Percentiles rank a stretch among this genome's conserved stretches.
These are phyloP conservation scores for Epinephelus fuscoguttatus DNA, from an alignment of 2,113 vertebrate genomes.

Conservation along the genomic window DNA sequence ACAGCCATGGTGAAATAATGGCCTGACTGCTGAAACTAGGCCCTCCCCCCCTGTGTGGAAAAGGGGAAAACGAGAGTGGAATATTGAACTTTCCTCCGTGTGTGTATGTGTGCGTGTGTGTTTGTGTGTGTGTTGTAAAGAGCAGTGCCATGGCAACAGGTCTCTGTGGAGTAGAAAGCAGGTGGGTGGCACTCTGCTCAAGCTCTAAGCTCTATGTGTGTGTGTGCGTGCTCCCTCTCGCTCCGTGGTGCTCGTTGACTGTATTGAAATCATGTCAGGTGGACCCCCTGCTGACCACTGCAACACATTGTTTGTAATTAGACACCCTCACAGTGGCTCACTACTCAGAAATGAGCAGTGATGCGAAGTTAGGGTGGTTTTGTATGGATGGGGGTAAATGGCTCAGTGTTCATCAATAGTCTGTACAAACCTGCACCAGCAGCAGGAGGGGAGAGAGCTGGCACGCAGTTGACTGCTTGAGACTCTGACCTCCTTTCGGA, in stretches of 20 bases:
- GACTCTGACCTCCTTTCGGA: conserved; percentile 24
- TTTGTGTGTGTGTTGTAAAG: conserved; percentile 50
- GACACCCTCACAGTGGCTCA: conserved; percentile 49
- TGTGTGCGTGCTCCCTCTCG: conserved; percentile 16
- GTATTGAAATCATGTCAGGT: conserved; percentile 69
- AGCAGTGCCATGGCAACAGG: conserved; percentile 82
- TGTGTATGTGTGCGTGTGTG: conserved; percentile 3
- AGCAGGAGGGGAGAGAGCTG: conserved; percentile 11
- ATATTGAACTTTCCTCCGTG: conserved; percentile 69
- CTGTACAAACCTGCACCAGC: conserved; percentile 17
- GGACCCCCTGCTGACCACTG: conserved; percentile 59
- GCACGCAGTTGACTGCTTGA: neutral
- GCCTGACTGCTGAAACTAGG: conserved; percentile 64
- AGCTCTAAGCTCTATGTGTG: conserved; percentile 25
- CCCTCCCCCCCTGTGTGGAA: conserved; percentile 58
- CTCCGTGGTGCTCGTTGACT: conserved; percentile 32
- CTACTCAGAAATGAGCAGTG: conserved; percentile 52
- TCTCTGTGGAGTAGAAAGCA: conserved; percentile 67
- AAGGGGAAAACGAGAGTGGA: conserved; percentile 73
- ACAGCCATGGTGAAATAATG: conserved; percentile 72
- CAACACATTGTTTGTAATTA: conserved; percentile 68
- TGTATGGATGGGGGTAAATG: conserved; percentile 26
- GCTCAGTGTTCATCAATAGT: conserved; percentile 38
- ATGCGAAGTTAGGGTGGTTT: conserved; percentile 46
- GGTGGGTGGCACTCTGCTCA: conserved; percentile 71